Base-by-base conservation (phyloP, 2,797 vertebrate species). In the Atherinosoma microstoma region DNA sequence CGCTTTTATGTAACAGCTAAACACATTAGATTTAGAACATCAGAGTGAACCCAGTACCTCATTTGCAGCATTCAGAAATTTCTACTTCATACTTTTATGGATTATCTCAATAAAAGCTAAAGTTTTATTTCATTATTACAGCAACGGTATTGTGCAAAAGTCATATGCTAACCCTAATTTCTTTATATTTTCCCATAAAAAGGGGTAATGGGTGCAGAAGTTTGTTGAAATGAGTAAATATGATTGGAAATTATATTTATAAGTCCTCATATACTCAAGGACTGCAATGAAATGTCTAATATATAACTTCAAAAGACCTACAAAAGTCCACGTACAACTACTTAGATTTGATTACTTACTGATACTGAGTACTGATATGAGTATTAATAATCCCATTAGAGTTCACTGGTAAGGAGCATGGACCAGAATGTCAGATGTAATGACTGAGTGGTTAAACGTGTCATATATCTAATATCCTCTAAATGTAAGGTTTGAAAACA, bases 1-100 rank as follows among this genome's bases (percentile, higher is more conserved):
- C 78, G 45, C 12, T 80, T 81, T 84, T 74, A 84, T 79, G 79
- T 70, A 85, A 87, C 66, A 27, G 36, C 57, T 56, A 40, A 58
- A 65, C 29, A 57, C 30, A 24, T 2, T 4, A 30, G 22, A 74
- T 65, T 53, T 18, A 40, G 24, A 63, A 5, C 22, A 24, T 73
- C 22, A 38, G 0, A 0, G 16, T 42, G 11, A 54, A 58, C 24
- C 3, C 18, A 60, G 3, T 24, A 3, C 38, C 40, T 1, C 20
- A 58, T 60, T 51, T 11, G 1, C 29, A 38, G 40, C 1, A 42
- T 54, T 51, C 3, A 57, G 54, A 47, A 15, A 58, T 66, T 11
- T 36, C 56, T 6, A 29, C 16, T 67, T 66, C 38, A 18, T 42
- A 36, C 22, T 58, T 8, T 56, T 67, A 11, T 12, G 36, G 16